Conservation (phyloP, 2,113 vertebrate species). For the Sarotherodon lohbergeri region DNA sequence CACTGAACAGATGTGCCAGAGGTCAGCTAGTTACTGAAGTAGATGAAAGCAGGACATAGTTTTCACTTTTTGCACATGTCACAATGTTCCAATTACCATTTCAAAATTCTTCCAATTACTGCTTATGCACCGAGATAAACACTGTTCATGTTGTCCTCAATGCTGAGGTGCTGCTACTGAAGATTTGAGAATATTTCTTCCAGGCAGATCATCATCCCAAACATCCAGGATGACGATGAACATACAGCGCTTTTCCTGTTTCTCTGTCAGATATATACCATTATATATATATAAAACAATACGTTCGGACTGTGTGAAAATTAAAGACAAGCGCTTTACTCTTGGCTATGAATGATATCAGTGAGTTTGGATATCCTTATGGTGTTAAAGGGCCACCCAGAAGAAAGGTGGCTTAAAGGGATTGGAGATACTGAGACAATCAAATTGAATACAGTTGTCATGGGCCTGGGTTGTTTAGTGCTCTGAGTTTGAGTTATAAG, state of each 20-base stretch:
- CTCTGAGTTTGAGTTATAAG: not conserved
- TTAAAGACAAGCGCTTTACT: not conserved
- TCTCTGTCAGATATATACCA: not conserved
- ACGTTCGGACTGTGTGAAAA: not conserved
- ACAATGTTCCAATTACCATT: not conserved
- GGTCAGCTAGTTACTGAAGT: not conserved
- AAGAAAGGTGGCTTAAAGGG: not conserved
- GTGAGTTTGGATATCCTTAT: not conserved
- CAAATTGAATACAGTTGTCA: rapidly evolving
- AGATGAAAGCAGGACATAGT: not conserved
- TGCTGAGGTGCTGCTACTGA: not conserved
- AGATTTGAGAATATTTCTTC: not conserved
- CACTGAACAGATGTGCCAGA: not conserved
- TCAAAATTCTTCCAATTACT: not conserved
- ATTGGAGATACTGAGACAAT: not conserved
- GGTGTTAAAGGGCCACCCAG: not conserved
- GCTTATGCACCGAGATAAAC: not conserved
- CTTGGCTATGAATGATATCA: not conserved
- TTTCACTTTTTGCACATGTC: not conserved
- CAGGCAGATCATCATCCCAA: not conserved
- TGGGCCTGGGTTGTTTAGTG: not conserved
- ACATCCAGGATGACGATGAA: not conserved
- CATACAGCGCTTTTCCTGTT: not conserved
- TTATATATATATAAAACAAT: not conserved
- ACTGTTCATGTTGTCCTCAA: not conserved